Evolutionary conservation across 2,797 vertebrate species (phyloP).

Genomic region (Poecile montanus): DNA sequence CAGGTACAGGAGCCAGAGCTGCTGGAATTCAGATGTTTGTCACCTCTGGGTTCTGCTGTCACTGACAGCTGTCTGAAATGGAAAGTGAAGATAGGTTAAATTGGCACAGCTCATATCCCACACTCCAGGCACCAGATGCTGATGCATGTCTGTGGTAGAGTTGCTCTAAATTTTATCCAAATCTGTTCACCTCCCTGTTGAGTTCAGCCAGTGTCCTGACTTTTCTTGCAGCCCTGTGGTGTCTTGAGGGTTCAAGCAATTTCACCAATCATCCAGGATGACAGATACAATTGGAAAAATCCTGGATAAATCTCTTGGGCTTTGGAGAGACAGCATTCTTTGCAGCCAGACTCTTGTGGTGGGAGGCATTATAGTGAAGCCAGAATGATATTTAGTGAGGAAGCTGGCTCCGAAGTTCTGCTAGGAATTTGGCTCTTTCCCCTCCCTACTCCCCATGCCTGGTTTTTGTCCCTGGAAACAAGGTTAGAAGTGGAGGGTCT

Average conservation of each 20-base stretch:
- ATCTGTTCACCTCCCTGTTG: background rate
- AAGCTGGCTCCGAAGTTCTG: constrained; percentile 44
- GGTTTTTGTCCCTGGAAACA: background rate
- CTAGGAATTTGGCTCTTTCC: constrained; percentile 22
- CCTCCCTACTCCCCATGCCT: background rate
- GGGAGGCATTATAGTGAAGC: constrained; percentile 22
- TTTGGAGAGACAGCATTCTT: background rate
- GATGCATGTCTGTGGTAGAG: background rate
- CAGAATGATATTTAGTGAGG: constrained; percentile 41
- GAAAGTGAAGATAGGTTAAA: background rate
- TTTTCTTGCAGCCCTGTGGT: background rate
- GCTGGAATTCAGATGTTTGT: background rate
- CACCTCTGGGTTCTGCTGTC: background rate
- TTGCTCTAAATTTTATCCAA: background rate
- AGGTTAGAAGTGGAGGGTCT: background rate
- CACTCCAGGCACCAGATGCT: background rate
- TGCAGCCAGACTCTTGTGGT: constrained; percentile 51
- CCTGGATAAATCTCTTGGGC: constrained; percentile 23
- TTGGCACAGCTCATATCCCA: background rate
- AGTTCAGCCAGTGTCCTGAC: constrained; percentile 37
- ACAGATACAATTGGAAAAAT: constrained; percentile 48
- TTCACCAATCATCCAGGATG: constrained; percentile 27
- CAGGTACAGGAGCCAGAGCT: background rate
- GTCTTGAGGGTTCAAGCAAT: background rate
- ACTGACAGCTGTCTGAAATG: background rate